A percentile compares a stretch with the other conserved stretches of the same genome.
Evolutionary conservation across 2,888 invertebrate species (phyloP).

Genomic region (Poecilobothrus nobilitatus): DNA sequence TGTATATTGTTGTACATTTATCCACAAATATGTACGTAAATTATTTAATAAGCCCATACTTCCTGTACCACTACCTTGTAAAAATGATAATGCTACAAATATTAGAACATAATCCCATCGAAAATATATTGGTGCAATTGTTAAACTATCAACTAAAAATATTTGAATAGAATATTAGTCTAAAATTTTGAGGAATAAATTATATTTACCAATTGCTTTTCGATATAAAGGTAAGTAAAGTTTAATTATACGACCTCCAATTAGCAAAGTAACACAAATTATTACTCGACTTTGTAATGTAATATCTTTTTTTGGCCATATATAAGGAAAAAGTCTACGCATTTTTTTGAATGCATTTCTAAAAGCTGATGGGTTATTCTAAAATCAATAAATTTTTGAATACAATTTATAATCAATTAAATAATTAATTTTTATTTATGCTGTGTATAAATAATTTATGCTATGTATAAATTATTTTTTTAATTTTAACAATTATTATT

Average conservation of each 20-base stretch:
- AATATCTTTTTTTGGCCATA: constrained; percentile 83
- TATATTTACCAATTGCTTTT: constrained; percentile 70
- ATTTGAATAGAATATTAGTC: background rate
- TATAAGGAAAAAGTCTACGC: constrained; percentile 72
- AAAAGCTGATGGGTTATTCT: constrained; percentile 58
- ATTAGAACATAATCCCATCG: constrained; percentile 85
- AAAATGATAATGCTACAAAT: constrained; percentile 79
- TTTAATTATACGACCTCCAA: constrained; percentile 77
- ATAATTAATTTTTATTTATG: no score
- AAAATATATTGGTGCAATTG: constrained; percentile 51
- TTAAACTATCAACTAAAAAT: constrained; percentile 68
- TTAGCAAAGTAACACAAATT: constrained; percentile 67
- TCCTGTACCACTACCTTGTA: constrained; percentile 87
- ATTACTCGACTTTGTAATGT: constrained; percentile 73
- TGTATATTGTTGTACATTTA: constrained; percentile 90
- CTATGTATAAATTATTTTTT: no score
- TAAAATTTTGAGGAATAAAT: constrained; percentile 10
- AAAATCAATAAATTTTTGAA: background rate
- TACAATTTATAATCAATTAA: no score
- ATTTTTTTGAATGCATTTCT: constrained; percentile 70
- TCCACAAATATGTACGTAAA: constrained; percentile 86
- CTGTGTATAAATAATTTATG: no score
- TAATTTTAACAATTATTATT: no score
- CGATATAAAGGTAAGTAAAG: constrained; percentile 88
- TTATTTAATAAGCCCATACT: constrained; percentile 91